These are phyloP conservation scores for Limonius californicus DNA, from an alignment of 1,140 invertebrate genomes.

Conservation along the genomic window DNA sequence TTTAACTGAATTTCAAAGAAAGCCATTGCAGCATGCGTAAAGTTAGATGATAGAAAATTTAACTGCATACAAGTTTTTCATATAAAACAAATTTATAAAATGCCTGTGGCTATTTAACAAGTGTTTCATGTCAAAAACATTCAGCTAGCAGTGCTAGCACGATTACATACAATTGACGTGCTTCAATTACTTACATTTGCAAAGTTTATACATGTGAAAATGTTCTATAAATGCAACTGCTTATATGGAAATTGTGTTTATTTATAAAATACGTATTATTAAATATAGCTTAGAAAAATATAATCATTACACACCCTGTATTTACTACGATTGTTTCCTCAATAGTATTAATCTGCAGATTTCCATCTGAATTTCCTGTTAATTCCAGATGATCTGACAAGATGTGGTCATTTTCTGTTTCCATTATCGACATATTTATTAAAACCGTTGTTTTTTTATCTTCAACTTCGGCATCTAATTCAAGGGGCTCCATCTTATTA, in stretches of 20 bases:
- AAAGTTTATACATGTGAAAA: too few relatives aligned
- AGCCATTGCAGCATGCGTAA: too few relatives aligned
- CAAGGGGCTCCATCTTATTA: not conserved
- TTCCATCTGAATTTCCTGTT: slow-evolving; percentile 33
- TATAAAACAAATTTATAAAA: too few relatives aligned
- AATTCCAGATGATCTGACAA: not conserved
- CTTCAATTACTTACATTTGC: too few relatives aligned
- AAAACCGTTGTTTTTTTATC: slow-evolving; percentile 2
- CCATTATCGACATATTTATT: not conserved
- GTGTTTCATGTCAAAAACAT: not conserved
- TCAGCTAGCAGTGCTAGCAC: too few relatives aligned
- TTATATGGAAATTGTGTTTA: too few relatives aligned
- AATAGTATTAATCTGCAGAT: slow-evolving; percentile 36
- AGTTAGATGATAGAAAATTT: too few relatives aligned
- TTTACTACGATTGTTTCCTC: slow-evolving; percentile 16
- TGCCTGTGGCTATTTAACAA: too few relatives aligned
- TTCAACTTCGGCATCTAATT: not conserved
- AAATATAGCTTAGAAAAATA: not conserved
- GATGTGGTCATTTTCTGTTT: not conserved
- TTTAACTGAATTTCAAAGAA: too few relatives aligned
- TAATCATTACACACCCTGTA: not conserved
- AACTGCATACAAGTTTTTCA: too few relatives aligned
- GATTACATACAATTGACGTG: too few relatives aligned
- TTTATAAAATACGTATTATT: not conserved
- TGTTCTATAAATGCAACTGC: too few relatives aligned